phyloP scores from a whole-genome alignment of 2,113 vertebrate species.

The Empidonax traillii region DNA sequence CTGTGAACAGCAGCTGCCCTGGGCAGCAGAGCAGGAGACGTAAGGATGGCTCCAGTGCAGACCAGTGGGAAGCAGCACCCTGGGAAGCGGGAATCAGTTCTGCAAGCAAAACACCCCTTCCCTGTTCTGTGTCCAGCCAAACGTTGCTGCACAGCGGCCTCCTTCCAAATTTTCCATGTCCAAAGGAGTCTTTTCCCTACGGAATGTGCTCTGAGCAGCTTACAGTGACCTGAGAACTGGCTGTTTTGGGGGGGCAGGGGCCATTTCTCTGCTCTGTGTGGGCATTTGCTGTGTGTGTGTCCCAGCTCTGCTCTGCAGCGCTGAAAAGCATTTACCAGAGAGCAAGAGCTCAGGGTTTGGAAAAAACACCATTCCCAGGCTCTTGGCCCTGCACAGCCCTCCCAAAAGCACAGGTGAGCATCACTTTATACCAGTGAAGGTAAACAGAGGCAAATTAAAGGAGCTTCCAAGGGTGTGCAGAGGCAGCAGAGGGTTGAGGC shows the following conservation, averaged over 20 bases:
- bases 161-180: background rate
- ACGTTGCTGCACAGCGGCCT: accelerated
- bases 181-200: background rate
- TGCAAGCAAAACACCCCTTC: background rate
- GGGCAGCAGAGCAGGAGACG: accelerated
- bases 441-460: background rate
- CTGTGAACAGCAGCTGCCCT: accelerated
- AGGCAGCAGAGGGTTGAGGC: background rate
- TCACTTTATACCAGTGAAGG: background rate
- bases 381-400: accelerated
- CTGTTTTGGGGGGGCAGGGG: background rate
- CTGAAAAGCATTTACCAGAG: background rate
- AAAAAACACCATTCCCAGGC: background rate
- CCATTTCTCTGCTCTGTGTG: accelerated
- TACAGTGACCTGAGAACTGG: background rate
- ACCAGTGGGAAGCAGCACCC: background rate
- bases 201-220: background rate
- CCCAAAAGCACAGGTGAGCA: background rate
- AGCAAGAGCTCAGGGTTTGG: background rate
- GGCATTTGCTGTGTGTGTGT: background rate
- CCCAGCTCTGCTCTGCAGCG: background rate
- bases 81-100: background rate
- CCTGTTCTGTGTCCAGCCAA: background rate
- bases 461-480: no score
- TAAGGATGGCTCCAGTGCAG: accelerated